A percentile compares a stretch with the other conserved stretches of the same genome.
phyloP scores from a whole-genome alignment of 2,888 invertebrate genomes.

The Brachypterus glaber region DNA sequence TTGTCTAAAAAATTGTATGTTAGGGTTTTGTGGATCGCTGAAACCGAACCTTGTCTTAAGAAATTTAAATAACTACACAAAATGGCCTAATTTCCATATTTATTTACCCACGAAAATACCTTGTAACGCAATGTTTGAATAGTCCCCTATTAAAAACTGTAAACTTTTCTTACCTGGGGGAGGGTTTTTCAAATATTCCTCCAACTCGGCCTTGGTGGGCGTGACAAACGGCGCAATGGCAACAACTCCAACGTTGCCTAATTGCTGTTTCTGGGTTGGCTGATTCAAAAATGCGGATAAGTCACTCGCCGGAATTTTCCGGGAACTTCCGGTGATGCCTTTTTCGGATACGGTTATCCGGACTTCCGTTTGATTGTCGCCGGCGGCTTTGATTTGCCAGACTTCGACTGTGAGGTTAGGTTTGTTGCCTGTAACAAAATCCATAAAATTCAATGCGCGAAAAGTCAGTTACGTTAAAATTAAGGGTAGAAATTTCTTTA shows the following conservation, averaged over 20 bases:
- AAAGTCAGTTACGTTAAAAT: too few species aligned
- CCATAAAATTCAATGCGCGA: too few species aligned
- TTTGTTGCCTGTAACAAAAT: too few species aligned
- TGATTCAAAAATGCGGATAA: constrained; percentile 61
- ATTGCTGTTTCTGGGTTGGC: constrained; percentile 58
- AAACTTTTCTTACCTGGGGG: constrained; percentile 54
- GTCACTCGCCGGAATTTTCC: constrained; percentile 65
- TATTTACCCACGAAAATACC: too few species aligned
- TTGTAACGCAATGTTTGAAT: too few species aligned
- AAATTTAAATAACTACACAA: too few species aligned
- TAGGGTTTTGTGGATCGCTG: too few species aligned
- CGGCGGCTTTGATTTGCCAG: constrained; percentile 66
- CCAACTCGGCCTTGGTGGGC: constrained; percentile 68
- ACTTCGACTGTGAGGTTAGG: constrained; percentile 72
- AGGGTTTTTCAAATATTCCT: constrained; percentile 84
- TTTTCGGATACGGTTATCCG: constrained; percentile 66
- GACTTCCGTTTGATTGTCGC: constrained; percentile 68
- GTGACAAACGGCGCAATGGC: constrained; percentile 63
- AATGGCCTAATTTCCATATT: too few species aligned
- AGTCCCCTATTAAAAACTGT: too few species aligned
- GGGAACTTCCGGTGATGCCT: constrained; percentile 51
- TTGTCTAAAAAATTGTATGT: too few species aligned
- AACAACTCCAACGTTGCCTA: constrained; percentile 62
- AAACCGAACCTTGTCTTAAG: too few species aligned
- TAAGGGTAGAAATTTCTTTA: too few species aligned